These are phyloP conservation scores for Kuschelorhynchus macadamiae DNA, from an alignment of 2,888 invertebrate species.

Conservation along the genomic window DNA sequence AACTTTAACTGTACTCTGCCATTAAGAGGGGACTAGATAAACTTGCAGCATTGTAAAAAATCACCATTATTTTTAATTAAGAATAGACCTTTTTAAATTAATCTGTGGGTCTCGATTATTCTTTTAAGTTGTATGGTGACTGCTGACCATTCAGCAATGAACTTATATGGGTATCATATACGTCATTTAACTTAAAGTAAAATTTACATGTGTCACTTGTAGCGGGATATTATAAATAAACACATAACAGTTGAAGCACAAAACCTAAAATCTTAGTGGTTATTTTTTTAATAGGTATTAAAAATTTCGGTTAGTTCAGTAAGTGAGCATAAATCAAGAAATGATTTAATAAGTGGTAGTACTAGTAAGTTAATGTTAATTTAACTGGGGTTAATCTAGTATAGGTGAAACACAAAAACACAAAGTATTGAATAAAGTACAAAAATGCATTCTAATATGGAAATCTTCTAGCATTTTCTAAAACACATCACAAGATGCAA, in stretches of 20 bases:
- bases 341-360: slow-evolving; percentile 18
- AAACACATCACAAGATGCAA: slow-evolving; percentile 42
- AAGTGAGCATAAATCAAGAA: slow-evolving; percentile 28
- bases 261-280: slow-evolving; percentile 14
- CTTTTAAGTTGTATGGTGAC: no score
- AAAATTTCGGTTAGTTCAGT: slow-evolving; percentile 40
- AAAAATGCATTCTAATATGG: slow-evolving; percentile 26
- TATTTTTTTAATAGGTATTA: slow-evolving; percentile 19
- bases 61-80: no score
- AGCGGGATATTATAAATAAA: no score
- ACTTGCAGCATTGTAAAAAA: no score
- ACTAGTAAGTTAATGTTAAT: slow-evolving; percentile 50
- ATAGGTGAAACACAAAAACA: slow-evolving; percentile 15
- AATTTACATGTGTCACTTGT: no score
- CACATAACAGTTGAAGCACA: slow-evolving; percentile 1
- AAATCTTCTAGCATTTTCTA: slow-evolving; percentile 23
- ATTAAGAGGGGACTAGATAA: no score
- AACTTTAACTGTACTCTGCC: no score
- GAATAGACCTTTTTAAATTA: no score
- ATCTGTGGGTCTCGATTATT: no score
- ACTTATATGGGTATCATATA: no score
- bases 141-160: no score
- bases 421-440: slow-evolving; percentile 17
- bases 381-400: slow-evolving; percentile 36
- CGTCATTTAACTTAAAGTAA: no score